Conservation (phyloP, 64 coral and sea anemone species). For the Montipora sp. region DNA sequence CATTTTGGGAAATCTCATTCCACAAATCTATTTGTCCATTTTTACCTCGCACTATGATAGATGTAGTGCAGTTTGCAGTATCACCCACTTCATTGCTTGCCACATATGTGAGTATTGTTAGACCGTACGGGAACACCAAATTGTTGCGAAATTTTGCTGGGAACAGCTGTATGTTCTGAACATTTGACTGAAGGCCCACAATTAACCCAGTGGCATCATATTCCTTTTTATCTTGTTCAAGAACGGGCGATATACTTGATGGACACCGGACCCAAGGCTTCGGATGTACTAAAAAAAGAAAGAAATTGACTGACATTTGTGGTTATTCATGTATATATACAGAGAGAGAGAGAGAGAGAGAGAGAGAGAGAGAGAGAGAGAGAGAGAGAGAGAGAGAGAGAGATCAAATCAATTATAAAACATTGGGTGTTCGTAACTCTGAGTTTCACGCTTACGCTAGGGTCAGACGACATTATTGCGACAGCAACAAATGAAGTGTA, state of each 20-base stretch:
- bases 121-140: constrained; percentile 72
- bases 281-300: constrained; percentile 43
- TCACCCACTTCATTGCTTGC: constrained; percentile 70
- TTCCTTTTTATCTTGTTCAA: constrained; percentile 42
- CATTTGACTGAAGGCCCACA: constrained; percentile 45
- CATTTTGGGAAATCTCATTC: neutral
- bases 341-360: no score
- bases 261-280: constrained; percentile 88
- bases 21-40: neutral
- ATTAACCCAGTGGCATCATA: constrained; percentile 59
- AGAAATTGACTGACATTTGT: neutral
- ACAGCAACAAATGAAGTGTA: no score
- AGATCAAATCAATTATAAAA: no score
- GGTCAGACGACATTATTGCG: no score
- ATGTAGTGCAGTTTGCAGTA: constrained; percentile 60
- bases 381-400: no score
- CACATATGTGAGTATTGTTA: constrained; percentile 58
- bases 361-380: no score
- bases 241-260: constrained; percentile 21
- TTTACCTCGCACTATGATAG: constrained; percentile 77
- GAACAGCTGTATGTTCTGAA: constrained; percentile 52
- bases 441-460: no score
- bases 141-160: constrained; percentile 69
- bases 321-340: no score
- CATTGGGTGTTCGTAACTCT: no score